Conservation (phyloP, 2,797 vertebrate species). For the Varecia variegata region DNA sequence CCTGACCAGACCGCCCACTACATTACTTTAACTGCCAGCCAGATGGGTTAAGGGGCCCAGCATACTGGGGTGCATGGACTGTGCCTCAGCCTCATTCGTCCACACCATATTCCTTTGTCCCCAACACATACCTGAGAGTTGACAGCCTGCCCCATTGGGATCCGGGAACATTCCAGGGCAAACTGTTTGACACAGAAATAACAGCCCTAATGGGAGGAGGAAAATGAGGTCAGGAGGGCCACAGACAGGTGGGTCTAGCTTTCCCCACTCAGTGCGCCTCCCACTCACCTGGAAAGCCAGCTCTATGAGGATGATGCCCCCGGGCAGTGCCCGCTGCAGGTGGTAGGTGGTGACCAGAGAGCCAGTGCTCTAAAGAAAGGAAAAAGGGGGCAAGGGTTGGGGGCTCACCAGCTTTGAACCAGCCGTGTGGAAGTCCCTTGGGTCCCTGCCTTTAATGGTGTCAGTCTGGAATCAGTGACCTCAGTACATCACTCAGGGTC, state of each 20-base stretch:
- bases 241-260: background rate
- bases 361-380: constrained; percentile 84
- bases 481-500: background rate
- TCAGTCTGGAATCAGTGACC: background rate
- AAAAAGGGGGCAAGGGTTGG: background rate
- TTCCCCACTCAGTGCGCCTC: background rate
- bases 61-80: no score
- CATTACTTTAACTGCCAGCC: background rate
- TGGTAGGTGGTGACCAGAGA: constrained; percentile 90
- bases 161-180: constrained; percentile 96
- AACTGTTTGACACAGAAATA: constrained; percentile 99
- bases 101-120: background rate
- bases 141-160: constrained; percentile 98
- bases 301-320: constrained; percentile 97
- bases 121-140: constrained; percentile 95
- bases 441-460: background rate
- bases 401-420: background rate
- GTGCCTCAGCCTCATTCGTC: background rate
- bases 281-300: constrained; percentile 94
- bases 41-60: background rate
- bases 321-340: constrained; percentile 97
- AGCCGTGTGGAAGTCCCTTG: background rate
- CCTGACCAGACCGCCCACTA: no score
- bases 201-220: constrained; percentile 87
- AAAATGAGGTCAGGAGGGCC: background rate